Evolutionary conservation across 2,888 invertebrate genomes (phyloP).

Genomic region (Plagodis pulveraria): DNA sequence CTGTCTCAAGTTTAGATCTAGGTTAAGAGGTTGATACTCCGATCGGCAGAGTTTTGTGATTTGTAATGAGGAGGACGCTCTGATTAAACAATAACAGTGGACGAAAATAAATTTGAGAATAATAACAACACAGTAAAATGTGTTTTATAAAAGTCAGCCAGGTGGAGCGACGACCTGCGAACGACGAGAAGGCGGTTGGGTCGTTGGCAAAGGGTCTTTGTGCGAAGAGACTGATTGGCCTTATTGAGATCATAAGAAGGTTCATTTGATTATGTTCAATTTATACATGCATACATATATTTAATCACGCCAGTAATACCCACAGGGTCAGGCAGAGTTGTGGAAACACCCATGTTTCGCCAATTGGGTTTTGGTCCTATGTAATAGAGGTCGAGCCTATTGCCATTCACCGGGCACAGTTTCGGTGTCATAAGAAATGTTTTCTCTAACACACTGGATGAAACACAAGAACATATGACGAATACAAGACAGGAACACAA

Average conservation of each 20-base stretch:
- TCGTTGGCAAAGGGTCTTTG: neutral
- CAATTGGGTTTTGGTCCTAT: no score
- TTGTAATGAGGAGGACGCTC: conserved; percentile 15
- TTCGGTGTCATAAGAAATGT: no score
- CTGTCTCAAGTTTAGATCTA: conserved; percentile 36
- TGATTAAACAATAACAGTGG: conserved; percentile 8
- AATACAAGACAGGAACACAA: no score
- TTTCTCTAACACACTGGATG: no score
- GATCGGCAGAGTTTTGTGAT: conserved; percentile 28
- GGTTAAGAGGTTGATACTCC: conserved; percentile 39
- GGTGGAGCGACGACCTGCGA: neutral
- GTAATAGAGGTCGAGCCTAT: no score
- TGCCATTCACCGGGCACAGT: no score
- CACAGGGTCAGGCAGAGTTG: no score
- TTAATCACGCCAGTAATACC: no score
- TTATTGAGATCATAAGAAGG: neutral
- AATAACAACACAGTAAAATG: neutral
- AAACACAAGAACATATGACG: no score
- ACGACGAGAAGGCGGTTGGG: neutral
- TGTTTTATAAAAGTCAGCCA: neutral
- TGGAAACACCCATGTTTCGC: no score
- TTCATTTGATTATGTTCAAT: neutral
- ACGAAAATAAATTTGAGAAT: conserved; percentile 9
- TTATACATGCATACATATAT: no score
- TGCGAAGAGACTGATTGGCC: neutral